Percentiles rank a stretch among this genome's conserved stretches.
Evolutionary conservation across 2,797 vertebrate species (phyloP).

Genomic region (Propithecus perrieri): DNA sequence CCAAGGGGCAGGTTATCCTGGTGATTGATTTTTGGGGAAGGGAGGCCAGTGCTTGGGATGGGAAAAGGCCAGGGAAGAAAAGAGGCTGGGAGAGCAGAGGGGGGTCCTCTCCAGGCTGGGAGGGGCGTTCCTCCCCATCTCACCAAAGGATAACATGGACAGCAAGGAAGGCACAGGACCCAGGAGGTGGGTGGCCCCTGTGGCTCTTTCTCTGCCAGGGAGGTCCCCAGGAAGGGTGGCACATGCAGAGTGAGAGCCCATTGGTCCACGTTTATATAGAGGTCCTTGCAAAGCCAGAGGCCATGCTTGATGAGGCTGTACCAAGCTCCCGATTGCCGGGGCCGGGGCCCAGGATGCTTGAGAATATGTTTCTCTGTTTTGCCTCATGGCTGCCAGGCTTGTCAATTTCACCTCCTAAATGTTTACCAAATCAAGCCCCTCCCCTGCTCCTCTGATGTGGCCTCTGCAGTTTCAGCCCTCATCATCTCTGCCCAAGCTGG

Average conservation of each 20-base stretch:
- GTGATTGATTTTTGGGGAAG: too few species aligned
- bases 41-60: too few species aligned
- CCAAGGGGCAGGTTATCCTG: neutral
- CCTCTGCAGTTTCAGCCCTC: neutral
- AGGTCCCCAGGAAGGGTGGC: neutral
- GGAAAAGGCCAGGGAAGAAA: neutral
- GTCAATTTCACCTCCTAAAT: neutral
- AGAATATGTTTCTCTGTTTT: too few species aligned
- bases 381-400: neutral
- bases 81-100: neutral
- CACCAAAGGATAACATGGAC: neutral
- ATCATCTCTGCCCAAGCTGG: neutral
- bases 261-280: neutral
- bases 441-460: neutral
- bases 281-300: neutral
- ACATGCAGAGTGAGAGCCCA: too few species aligned
- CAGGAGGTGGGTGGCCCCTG: too few species aligned
- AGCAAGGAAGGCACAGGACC: neutral
- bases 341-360: too few species aligned
- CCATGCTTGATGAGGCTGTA: neutral
- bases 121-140: neutral
- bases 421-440: neutral
- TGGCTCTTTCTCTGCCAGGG: neutral
- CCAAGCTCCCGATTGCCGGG: fast-evolving
- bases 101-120: neutral